Conservation (phyloP, 2,113 vertebrate species). For the Grus americana region DNA sequence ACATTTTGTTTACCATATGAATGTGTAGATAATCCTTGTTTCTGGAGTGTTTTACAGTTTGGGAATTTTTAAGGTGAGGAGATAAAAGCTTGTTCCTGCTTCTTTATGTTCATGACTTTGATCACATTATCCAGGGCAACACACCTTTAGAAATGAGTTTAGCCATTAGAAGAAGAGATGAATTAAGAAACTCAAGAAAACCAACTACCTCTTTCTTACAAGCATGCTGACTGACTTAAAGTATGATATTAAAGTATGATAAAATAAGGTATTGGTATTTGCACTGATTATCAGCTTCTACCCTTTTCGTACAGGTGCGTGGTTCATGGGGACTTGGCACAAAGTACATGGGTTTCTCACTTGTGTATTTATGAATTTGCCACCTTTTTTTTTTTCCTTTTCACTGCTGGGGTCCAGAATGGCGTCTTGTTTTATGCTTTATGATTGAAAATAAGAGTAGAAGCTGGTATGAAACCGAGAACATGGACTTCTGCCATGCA, state of each 20-base stretch:
- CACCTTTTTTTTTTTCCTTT: background rate
- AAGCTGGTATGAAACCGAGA: background rate
- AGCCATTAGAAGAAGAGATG: background rate
- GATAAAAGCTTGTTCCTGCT: background rate
- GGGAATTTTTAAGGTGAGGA: background rate
- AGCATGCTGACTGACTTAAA: background rate
- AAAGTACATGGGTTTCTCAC: background rate
- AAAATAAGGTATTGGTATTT: background rate
- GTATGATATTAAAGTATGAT: background rate
- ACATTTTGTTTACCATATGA: background rate
- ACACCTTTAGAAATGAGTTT: background rate
- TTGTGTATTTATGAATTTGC: background rate
- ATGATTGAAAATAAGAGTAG: background rate
- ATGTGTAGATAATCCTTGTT: background rate
- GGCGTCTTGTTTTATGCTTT: background rate
- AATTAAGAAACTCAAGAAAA: background rate
- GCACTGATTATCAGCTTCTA: background rate
- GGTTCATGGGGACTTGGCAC: background rate
- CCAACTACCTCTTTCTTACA: background rate
- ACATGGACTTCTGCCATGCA: background rate
- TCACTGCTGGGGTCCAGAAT: background rate
- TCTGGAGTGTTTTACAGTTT: background rate
- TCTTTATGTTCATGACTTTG: background rate
- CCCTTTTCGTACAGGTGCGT: rapidly evolving
- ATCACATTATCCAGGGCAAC: background rate